Evolutionary conservation across 2,888 invertebrate species (phyloP).

Genomic region (Eupithecia inturbata): DNA sequence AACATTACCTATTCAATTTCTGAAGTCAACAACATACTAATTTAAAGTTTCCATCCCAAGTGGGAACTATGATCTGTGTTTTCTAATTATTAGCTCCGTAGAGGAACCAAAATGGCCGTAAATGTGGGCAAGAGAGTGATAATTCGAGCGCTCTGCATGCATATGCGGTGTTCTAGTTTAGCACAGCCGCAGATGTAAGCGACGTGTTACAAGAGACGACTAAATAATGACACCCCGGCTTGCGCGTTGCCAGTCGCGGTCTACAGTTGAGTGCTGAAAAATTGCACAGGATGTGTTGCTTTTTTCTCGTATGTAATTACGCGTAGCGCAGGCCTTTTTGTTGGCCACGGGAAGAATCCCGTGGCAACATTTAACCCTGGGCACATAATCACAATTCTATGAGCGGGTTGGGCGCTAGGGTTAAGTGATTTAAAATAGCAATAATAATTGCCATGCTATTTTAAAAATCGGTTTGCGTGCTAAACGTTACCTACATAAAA

Average conservation of each 20-base stretch:
- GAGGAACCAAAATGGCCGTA: constrained; percentile 22
- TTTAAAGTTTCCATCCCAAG: constrained; percentile 13
- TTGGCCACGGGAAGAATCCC: constrained; percentile 2
- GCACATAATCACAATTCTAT: constrained; percentile 9
- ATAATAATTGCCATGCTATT: neutral
- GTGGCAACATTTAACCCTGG: constrained; percentile 6
- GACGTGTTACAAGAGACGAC: constrained; percentile 58
- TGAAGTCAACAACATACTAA: constrained; percentile 18
- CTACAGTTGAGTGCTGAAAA: constrained; percentile 50
- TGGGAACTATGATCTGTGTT: constrained; percentile 18
- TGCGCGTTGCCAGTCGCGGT: constrained; percentile 49
- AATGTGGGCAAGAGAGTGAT: constrained; percentile 25
- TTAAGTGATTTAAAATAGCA: constrained; percentile 12
- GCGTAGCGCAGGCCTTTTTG: constrained; percentile 28
- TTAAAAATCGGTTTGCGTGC: constrained; percentile 4
- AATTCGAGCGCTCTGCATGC: constrained; percentile 34
- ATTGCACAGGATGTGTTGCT: constrained; percentile 41
- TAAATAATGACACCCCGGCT: constrained; percentile 58
- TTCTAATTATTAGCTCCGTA: constrained; percentile 19
- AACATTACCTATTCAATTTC: constrained; percentile 12
- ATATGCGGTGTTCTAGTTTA: constrained; percentile 47
- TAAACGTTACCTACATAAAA: neutral
- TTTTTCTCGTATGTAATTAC: constrained; percentile 40
- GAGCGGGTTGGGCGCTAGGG: neutral
- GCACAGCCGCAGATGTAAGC: constrained; percentile 54